Conservation (phyloP, 1,140 invertebrate genomes). For the Drosophila lacteicornis region DNA sequence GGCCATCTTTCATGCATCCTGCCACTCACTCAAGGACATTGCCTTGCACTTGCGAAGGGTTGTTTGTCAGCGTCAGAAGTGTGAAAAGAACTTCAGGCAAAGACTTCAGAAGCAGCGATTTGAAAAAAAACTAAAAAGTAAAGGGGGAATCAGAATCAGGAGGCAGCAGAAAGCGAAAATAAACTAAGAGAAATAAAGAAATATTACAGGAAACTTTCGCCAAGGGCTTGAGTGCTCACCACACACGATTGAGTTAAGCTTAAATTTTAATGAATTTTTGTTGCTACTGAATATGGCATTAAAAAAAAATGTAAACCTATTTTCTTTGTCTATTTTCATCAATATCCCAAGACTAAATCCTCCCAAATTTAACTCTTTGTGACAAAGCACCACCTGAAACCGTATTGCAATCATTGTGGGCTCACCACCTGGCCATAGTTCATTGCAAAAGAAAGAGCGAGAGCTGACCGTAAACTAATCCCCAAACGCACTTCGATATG, state of each 20-base stretch:
- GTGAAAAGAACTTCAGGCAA: constrained; percentile 43
- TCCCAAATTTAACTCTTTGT: too few species aligned
- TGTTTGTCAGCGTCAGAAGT: constrained; percentile 12
- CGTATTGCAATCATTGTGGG: constrained; percentile 11
- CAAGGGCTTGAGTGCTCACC: background rate
- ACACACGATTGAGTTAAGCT: background rate
- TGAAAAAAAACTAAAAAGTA: background rate
- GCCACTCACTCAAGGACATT: constrained; percentile 26
- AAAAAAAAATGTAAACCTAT: background rate
- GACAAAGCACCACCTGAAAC: background rate
- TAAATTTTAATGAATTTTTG: too few species aligned
- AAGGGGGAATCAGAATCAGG: constrained; percentile 1
- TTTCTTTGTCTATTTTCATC: background rate
- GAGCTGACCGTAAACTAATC: constrained; percentile 6
- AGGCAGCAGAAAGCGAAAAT: background rate
- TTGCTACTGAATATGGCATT: too few species aligned
- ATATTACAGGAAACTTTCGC: constrained; percentile 10
- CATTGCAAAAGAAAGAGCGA: background rate
- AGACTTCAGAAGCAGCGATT: constrained; percentile 25
- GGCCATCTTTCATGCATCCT: constrained; percentile 44
- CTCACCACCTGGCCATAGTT: constrained; percentile 9
- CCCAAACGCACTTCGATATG: constrained; percentile 34
- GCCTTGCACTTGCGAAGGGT: background rate
- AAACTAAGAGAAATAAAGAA: background rate
- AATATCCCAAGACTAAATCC: background rate